Base-by-base conservation (phyloP, 2,888 invertebrate genomes). In the Parascotia fuliginaria region DNA sequence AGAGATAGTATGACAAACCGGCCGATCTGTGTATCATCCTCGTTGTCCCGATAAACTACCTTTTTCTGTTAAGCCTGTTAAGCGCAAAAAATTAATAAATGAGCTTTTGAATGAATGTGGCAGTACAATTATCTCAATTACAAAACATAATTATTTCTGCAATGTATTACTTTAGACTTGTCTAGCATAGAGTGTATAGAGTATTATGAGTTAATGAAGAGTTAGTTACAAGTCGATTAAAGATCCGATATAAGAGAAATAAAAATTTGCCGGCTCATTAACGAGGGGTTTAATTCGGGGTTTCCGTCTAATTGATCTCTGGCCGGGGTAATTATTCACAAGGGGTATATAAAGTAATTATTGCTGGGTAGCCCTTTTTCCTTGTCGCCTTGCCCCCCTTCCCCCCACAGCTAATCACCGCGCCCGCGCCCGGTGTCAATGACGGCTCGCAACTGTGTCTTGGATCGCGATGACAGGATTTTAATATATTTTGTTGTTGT, bases 271-370 rank as follows among this genome's bases (percentile, higher is more conserved):
- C 78, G 80, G 78, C 73, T 86, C 88, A 89, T 89, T 89, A 85
- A 79, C 70, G 73, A 66, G 75, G 76, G 77, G 77, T 83, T 83
- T 83, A 83, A 87, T 85, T 81, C 80, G 81, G 79, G 83, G 85
- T 85, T 83, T 83, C 81, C 82, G 77, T 80, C 81, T 88, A 89
- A 91, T 89, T 89, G 89, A 89, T 85, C 83, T 87, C 83, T 79
- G 83, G 80, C 81, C 75, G 66, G 79, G 85, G 88, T 90, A 91
- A 91, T 90, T 91, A 90, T 91, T 90, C 90, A 89, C 89, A 86
- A 86, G 85, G 86, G 88, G 85, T 87, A 87, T 83, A 87, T 87
- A 87, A 87, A 87, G 88, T 89, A 89, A 90, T 90, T 91, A 90
- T 90, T 87, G 76, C 82, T 66, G 85, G 85, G 87, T 83, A 89